These are phyloP conservation scores for Tachyglossus aculeatus DNA, from an alignment of 2,797 vertebrate species.

Conservation along the genomic window DNA sequence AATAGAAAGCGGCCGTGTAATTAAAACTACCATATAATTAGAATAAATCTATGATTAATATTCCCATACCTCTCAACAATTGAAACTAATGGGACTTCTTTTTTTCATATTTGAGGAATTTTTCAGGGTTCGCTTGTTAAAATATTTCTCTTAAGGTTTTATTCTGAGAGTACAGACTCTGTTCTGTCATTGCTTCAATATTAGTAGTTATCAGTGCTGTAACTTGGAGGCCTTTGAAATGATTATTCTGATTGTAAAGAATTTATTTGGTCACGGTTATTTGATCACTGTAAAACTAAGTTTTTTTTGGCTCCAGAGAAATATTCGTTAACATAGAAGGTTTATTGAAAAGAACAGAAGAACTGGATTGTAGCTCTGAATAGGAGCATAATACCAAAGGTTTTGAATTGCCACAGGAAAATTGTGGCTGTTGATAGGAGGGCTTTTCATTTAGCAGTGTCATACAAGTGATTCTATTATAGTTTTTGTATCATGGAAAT, in stretches of 20 bases:
- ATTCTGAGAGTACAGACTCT: no score
- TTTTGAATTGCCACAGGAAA: conserved; percentile 3
- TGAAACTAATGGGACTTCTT: no score
- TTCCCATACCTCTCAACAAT: background rate
- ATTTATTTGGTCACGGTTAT: background rate
- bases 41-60: background rate
- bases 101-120: no score
- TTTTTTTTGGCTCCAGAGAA: background rate
- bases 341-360: background rate
- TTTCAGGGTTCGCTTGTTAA: no score
- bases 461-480: background rate
- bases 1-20: no score
- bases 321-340: background rate
- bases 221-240: no score
- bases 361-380: background rate
- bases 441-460: background rate
- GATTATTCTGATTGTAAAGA: background rate
- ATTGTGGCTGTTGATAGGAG: background rate
- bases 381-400: background rate
- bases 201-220: no score
- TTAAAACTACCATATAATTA: no score
- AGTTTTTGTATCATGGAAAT: background rate
- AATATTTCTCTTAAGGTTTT: background rate
- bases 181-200: background rate
- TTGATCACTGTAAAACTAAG: background rate